phyloP scores from a whole-genome alignment of 1,140 invertebrate species.

The Trichonephila clavipes region DNA sequence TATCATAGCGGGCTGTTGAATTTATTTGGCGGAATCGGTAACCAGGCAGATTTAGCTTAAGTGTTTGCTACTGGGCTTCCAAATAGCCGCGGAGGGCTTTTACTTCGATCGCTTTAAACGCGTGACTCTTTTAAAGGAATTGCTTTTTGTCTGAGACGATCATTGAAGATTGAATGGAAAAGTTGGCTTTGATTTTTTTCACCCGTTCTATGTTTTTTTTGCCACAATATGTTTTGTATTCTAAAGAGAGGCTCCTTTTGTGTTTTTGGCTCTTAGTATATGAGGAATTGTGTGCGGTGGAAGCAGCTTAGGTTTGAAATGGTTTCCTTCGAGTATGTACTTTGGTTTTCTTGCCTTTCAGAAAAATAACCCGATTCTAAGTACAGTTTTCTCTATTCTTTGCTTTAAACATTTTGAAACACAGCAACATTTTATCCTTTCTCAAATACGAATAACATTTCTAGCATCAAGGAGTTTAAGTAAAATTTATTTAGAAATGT shows the following conservation, averaged over 20 bases:
- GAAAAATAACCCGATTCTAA: too few relatives aligned
- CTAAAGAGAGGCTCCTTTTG: not conserved
- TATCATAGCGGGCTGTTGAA: conserved; percentile 44
- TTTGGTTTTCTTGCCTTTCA: not conserved
- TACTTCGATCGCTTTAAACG: conserved; percentile 19
- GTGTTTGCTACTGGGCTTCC: conserved; percentile 12
- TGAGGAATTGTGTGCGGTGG: not conserved
- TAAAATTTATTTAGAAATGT: too few relatives aligned
- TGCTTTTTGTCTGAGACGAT: conserved; percentile 9
- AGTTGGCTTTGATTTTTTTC: not conserved
- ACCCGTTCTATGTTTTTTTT: not conserved
- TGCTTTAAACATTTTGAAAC: too few relatives aligned
- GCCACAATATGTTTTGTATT: conserved; percentile 17
- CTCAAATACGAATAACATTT: too few relatives aligned
- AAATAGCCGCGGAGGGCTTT: not conserved
- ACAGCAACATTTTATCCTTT: too few relatives aligned
- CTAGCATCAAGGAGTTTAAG: too few relatives aligned
- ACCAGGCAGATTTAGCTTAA: conserved; percentile 14
- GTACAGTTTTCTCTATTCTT: too few relatives aligned
- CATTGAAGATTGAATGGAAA: conserved; percentile 7
- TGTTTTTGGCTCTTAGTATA: not conserved
- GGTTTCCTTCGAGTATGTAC: not conserved
- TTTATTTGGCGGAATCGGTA: conserved; percentile 11
- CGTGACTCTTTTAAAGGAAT: conserved; percentile 38
- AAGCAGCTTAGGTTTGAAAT: not conserved